Conservation (phyloP, 2,797 vertebrate genomes). For the Coreius guichenoti region DNA sequence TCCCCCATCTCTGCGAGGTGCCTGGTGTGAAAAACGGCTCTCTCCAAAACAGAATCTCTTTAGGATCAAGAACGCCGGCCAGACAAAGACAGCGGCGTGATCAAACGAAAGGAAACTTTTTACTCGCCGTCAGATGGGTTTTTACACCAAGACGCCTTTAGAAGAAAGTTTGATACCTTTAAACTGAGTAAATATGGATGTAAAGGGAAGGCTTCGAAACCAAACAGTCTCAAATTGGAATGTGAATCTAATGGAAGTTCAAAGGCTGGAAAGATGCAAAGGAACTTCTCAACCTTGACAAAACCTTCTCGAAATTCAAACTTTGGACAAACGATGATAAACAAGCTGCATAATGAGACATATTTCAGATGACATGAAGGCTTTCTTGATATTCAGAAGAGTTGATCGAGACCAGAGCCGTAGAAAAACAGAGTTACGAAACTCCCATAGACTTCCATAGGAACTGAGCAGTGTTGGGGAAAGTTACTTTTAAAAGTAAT, state of each 20-base stretch:
- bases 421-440: too few species aligned
- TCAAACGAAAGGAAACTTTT: conserved; percentile 49
- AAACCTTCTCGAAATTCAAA: conserved; percentile 8
- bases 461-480: too few species aligned
- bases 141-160: conserved; percentile 27
- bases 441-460: background rate
- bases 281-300: conserved; percentile 8
- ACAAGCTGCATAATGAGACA: conserved; percentile 45
- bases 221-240: conserved; percentile 15
- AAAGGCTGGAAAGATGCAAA: conserved; percentile 40
- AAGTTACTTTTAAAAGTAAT: too few species aligned
- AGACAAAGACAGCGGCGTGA: conserved; percentile 53
- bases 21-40: conserved; percentile 34
- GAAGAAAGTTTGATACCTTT: conserved; percentile 37
- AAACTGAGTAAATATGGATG: conserved; percentile 51
- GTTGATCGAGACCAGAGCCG: conserved; percentile 29
- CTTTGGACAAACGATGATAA: conserved; percentile 38
- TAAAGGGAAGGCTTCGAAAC: conserved; percentile 35
- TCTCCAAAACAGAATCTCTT: conserved; percentile 39
- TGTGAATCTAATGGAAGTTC: conserved; percentile 55
- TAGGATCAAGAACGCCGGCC: conserved; percentile 43
- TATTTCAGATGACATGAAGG: conserved; percentile 62
- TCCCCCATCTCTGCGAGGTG: conserved; percentile 23
- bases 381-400: conserved; percentile 69
- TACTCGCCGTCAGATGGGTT: conserved; percentile 10